Conservation (phyloP, 2,797 vertebrate species). For the Kryptolebias ocellatus region DNA sequence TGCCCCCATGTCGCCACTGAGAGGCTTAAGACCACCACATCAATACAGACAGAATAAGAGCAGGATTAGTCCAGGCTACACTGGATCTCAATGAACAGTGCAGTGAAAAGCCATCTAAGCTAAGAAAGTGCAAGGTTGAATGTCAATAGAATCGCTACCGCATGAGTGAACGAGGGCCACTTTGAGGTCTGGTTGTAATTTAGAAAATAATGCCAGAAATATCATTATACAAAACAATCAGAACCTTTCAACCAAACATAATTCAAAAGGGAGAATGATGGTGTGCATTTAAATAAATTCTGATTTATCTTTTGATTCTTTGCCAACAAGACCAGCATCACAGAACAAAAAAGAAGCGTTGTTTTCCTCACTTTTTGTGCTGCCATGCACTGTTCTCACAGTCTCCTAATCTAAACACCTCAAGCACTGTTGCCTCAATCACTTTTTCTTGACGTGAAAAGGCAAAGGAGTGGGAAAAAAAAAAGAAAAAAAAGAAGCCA, state of each 20-base stretch:
- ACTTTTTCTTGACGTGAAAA: constrained; percentile 58
- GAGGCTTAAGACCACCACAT: constrained; percentile 65
- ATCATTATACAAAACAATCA: too few relatives aligned
- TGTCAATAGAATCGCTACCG: constrained; percentile 58
- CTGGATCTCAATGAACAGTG: constrained; percentile 60
- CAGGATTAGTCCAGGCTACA: constrained; percentile 69
- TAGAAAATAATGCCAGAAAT: constrained; percentile 22
- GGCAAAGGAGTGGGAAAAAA: constrained; percentile 42
- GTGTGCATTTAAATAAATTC: not conserved
- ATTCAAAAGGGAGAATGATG: not conserved
- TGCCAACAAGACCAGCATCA: constrained; percentile 4
- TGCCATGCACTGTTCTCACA: constrained; percentile 50
- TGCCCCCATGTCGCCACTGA: constrained; percentile 55
- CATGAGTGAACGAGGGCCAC: constrained; percentile 29
- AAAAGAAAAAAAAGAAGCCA: constrained; percentile 56
- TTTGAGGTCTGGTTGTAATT: constrained; percentile 19
- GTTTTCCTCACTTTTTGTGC: constrained; percentile 16
- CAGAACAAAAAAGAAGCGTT: constrained; percentile 32
- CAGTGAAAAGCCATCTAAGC: constrained; percentile 64
- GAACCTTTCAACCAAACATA: not conserved
- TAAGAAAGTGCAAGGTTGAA: constrained; percentile 61
- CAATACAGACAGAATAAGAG: constrained; percentile 71
- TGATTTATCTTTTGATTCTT: not conserved
- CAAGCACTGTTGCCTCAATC: constrained; percentile 65
- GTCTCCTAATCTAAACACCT: constrained; percentile 57